Base-by-base conservation (phyloP, 2,113 vertebrate genomes). In the Anser brachyrhynchus region DNA sequence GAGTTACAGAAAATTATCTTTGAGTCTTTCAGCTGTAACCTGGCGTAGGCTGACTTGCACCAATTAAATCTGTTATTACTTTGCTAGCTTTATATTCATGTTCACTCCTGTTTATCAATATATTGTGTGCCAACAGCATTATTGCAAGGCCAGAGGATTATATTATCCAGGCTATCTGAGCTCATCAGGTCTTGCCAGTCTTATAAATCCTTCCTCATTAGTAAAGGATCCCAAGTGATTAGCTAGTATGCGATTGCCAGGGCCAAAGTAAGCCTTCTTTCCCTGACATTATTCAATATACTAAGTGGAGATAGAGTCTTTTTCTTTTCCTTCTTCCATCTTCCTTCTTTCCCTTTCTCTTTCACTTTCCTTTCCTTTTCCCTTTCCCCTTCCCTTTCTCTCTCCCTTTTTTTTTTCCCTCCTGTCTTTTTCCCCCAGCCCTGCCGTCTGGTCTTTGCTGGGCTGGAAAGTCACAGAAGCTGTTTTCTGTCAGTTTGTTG, bases 401-500 rank as follows among this genome's bases (percentile, higher is more conserved):
- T 29, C 31, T 31, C 28, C n/a, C 15, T 7, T 14, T 22, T 49
- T 73, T 8, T 23, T 3, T 6, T 23, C 13, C 20, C 28, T 5
- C 6, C 12, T 52, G 29, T 17, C 6, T 29, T 6, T 6, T 25
- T 28, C 6, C 6, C 12, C 2, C 43, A 54, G 39, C 70, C 35
- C 59, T 76, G 22, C 83, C 6, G 2, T 77, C 70, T 85, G 70
- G 57, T 90, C 64, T 44, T 89, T 87, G n/a, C 92, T 76, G 57
- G 31, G 61, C 76, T 93, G 61, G 65, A 66, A 93, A 92, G 84
- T 85, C 91, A 72, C 92, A 92, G 96, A 67, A 97, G 91, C 96
- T 91, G 77, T 74, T 96, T 93, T 91, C 89, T 96, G 87, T 96
- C 92, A 95, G 57, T 87, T 79, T 92, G 77, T 89, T 96, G 91